These are phyloP conservation scores for Ptilorrhoa leucosticta DNA, from an alignment of 2,113 vertebrate genomes.

Conservation along the genomic window DNA sequence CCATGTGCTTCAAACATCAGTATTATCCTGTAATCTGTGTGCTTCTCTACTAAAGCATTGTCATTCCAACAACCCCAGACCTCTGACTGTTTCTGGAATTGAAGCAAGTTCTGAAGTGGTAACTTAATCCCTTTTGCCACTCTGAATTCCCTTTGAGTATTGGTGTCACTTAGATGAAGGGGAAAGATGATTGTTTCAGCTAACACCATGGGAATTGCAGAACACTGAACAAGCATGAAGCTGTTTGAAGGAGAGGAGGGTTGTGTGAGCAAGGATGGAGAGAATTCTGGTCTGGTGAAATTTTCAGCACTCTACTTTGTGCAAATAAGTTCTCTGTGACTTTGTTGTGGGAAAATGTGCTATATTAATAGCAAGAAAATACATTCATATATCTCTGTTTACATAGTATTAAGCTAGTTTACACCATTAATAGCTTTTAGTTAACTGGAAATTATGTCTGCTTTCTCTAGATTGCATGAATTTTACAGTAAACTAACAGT, in stretches of 20 bases:
- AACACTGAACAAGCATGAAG: neutral
- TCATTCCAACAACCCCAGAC: neutral
- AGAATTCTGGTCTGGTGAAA: neutral
- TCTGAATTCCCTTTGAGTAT: neutral
- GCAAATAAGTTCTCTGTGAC: neutral
- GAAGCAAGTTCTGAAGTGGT: neutral
- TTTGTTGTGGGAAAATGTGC: neutral
- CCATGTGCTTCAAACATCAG: neutral
- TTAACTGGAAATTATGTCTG: neutral
- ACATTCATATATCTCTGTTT: neutral
- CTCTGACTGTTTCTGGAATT: neutral
- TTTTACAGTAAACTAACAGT: neutral
- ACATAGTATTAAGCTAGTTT: neutral
- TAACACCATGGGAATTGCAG: neutral
- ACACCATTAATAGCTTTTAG: neutral
- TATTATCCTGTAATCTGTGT: neutral
- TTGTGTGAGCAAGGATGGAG: neutral
- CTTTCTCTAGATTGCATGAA: neutral
- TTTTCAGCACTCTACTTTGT: neutral
- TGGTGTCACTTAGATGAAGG: neutral
- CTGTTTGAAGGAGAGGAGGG: neutral
- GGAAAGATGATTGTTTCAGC: neutral
- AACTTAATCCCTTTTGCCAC: neutral
- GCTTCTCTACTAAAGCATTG: neutral
- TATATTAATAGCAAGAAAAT: neutral